Percentiles rank a stretch among this genome's conserved stretches.
Conservation (phyloP, 1,140 invertebrate genomes). For the Spodoptera frugiperda region DNA sequence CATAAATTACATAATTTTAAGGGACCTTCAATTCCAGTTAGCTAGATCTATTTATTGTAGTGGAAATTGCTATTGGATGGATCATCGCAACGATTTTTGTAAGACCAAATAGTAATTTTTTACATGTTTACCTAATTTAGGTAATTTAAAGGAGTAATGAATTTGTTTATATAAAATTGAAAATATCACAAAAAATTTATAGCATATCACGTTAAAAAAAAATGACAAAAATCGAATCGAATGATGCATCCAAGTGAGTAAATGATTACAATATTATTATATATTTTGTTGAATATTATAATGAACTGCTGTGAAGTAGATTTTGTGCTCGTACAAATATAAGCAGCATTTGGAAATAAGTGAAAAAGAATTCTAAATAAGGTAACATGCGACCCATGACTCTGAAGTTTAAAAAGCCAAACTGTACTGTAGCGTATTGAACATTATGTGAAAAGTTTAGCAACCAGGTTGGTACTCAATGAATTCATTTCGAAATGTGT, state of each 20-base stretch:
- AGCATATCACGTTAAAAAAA: constrained; percentile 81
- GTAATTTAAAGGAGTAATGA: constrained; percentile 68
- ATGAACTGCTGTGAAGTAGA: constrained; percentile 81
- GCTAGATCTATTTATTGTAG: constrained; percentile 86
- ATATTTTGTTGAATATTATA: constrained; percentile 83
- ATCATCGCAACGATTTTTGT: constrained; percentile 78
- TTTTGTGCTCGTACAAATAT: constrained; percentile 77
- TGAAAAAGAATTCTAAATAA: constrained; percentile 79
- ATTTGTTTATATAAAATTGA: constrained; percentile 79
- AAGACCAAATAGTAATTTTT: constrained; percentile 84
- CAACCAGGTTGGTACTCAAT: constrained; percentile 77
- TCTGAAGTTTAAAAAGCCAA: constrained; percentile 73
- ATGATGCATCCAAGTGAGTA: constrained; percentile 77
- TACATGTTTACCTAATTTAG: constrained; percentile 78
- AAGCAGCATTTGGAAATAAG: constrained; percentile 85
- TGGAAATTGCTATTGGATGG: constrained; percentile 79
- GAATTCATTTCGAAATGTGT: constrained; percentile 83
- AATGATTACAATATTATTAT: constrained; percentile 79
- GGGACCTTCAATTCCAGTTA: constrained; percentile 86
- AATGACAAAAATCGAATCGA: constrained; percentile 70
- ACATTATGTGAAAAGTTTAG: constrained; percentile 78
- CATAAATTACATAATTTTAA: constrained; percentile 84
- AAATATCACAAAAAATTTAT: constrained; percentile 83
- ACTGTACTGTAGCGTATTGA: constrained; percentile 78
- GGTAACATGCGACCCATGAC: constrained; percentile 70